A percentile compares a stretch with the other conserved stretches of the same genome.
These are phyloP conservation scores for Eupithecia abbreviata DNA, from an alignment of 2,888 invertebrate genomes.

Conservation along the genomic window DNA sequence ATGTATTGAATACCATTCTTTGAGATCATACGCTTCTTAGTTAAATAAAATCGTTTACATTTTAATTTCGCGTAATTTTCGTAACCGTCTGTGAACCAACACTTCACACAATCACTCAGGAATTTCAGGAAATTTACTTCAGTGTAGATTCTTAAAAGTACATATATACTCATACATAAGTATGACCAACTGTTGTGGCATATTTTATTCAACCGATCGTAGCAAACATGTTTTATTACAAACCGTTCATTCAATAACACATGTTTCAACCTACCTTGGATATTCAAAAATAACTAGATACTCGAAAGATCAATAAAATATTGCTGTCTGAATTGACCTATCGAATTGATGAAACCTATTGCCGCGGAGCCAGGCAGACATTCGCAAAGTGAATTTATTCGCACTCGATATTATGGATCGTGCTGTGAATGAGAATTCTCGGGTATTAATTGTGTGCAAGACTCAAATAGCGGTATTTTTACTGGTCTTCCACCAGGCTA, in stretches of 20 bases:
- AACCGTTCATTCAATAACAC: conserved; percentile 1
- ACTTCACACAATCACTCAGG: conserved; percentile 19
- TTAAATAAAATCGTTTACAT: conserved; percentile 27
- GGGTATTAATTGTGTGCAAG: conserved; percentile 18
- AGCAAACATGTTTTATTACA: conserved; percentile 9
- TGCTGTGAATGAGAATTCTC: not conserved
- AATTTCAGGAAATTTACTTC: conserved; percentile 12
- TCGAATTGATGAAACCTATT: conserved; percentile 32
- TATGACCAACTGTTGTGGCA: conserved; percentile 12
- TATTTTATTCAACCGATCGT: conserved; percentile 6
- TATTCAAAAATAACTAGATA: conserved; percentile 11
- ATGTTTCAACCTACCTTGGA: conserved; percentile 13
- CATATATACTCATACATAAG: not conserved
- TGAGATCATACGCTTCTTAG: conserved; percentile 36
- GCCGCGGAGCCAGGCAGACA: conserved; percentile 17
- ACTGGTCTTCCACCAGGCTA: conserved; percentile 19
- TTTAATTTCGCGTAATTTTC: conserved; percentile 34
- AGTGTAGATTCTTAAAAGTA: conserved; percentile 7
- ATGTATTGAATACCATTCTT: conserved; percentile 46
- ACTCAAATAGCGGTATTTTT: conserved; percentile 20
- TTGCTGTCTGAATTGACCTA: conserved; percentile 26
- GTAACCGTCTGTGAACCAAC: conserved; percentile 20
- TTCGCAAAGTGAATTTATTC: conserved; percentile 32
- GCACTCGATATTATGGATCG: conserved; percentile 16
- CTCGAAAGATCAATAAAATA: conserved; percentile 7